Base-by-base conservation (phyloP, 2,797 vertebrate genomes). In the Hemibagrus guttatus region DNA sequence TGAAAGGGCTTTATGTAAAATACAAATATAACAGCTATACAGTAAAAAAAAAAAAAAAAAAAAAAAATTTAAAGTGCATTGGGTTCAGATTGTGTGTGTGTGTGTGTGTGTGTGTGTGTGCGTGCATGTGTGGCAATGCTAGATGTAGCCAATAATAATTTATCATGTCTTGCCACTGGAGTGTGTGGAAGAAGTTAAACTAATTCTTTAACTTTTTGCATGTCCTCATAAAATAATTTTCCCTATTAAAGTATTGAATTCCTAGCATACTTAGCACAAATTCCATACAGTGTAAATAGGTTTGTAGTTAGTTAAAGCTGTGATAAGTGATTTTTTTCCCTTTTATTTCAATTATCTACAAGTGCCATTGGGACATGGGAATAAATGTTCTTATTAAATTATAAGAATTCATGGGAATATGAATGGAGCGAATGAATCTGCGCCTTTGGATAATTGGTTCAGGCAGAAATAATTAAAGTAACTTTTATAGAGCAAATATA, bases 331-430 rank as follows among this genome's bases (percentile, higher is more conserved):
- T 81, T 81, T 81, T 81, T 58, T 79, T 61, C 23, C 19, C 6
- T 19, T 23, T 79, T 78, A 19, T 79, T 80, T 80, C 63, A 82
- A 82, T 82, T 82, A 82, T 82, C 80, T 82, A 14, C 63, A 28
- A 82, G 80, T 42, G 58, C 58, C 58, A 42, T 11, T 49, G 61
- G 80, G 80, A 82, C 49, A 9, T 66, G 61, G 80, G 42, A 66
- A 82, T 52, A 82, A 82, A 66, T 82, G n/a, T 13, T 63, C 80
- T 19, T 82, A 82, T 82, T 82, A 66, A 82, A 66, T 82, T 66
- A 82, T 31, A 23, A 52, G 42, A 82, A 82, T 82, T 31, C 63
- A 66, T 66, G 46, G 80, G 63, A 82, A 82, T 52, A 82, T 66
- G 46, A 66, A 81, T 28, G 42, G 42, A 49, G 16, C 4, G 26